Percentiles rank a stretch among this genome's conserved stretches.
Conservation (phyloP, 1,140 invertebrate species). For the Drosophila erecta region DNA sequence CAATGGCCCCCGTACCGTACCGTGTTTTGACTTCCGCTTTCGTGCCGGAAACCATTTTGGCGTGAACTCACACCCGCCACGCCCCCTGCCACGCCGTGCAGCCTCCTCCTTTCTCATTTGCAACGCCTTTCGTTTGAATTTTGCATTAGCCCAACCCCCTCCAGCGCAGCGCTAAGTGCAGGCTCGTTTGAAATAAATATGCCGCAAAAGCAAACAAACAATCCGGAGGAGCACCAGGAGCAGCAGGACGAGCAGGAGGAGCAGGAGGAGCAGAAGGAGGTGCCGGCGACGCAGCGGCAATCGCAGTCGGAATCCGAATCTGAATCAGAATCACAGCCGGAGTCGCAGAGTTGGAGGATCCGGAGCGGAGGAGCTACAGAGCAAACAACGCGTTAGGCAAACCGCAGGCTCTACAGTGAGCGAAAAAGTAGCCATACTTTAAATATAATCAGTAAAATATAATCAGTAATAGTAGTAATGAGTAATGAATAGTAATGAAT, state of each 20-base stretch:
- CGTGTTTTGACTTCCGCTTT: conserved; percentile 76
- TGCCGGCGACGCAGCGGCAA: conserved; percentile 29
- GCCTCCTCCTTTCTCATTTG: conserved; percentile 64
- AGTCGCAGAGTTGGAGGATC: conserved; percentile 7
- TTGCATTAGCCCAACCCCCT: conserved; percentile 61
- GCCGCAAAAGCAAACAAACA: conserved; percentile 81
- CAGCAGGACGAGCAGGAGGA: background rate
- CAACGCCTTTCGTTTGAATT: conserved; percentile 79
- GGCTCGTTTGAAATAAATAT: conserved; percentile 81
- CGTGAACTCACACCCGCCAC: conserved; percentile 52
- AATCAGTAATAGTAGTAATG: too few relatives aligned
- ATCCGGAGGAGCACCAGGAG: conserved; percentile 39
- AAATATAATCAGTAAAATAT: too few relatives aligned
- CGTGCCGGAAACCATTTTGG: conserved; percentile 81
- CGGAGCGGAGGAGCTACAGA: conserved; percentile 39
- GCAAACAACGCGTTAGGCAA: conserved; percentile 73
- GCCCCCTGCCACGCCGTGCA: conserved; percentile 16
- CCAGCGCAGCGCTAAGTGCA: conserved; percentile 64
- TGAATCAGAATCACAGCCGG: conserved; percentile 9
- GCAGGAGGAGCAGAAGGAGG: conserved; percentile 4
- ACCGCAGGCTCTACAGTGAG: conserved; percentile 47
- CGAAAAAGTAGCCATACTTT: too few relatives aligned
- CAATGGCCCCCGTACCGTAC: conserved; percentile 28
- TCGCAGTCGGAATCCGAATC: conserved; percentile 21
- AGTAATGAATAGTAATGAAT: too few relatives aligned